These are phyloP conservation scores for Rhabdophis nuchalis DNA, from an alignment of 2,797 vertebrate species.

Conservation along the genomic window DNA sequence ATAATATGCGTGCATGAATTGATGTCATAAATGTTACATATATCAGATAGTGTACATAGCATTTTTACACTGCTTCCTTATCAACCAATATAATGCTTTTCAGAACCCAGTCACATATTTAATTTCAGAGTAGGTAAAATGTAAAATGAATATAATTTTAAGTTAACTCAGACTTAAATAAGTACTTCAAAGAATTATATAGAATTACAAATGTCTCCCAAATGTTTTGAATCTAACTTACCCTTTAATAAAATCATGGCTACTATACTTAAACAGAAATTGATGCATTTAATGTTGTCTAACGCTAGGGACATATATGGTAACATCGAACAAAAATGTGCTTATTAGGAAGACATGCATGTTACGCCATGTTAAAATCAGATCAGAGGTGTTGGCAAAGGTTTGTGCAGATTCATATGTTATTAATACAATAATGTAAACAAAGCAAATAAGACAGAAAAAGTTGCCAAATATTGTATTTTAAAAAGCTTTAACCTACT, in stretches of 20 bases:
- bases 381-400: conserved; percentile 28
- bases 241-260: not conserved
- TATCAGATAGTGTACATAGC: not conserved
- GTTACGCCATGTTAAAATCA: conserved; percentile 30
- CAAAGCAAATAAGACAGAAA: conserved; percentile 27
- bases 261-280: not conserved
- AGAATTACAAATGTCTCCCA: not conserved
- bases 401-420: conserved; percentile 21
- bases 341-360: not conserved
- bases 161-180: not conserved
- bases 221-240: not conserved
- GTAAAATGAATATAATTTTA: not conserved
- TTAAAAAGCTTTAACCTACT: conserved; percentile 18
- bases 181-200: not conserved
- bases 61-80: not conserved
- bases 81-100: not conserved
- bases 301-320: conserved; percentile 13
- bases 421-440: conserved; percentile 43
- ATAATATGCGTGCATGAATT: not conserved
- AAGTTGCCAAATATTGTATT: conserved; percentile 9
- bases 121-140: not conserved
- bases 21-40: not conserved
- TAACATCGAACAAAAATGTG: not conserved
- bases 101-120: not conserved
- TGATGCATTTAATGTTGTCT: conserved; percentile 35